Percentiles rank a stretch among this genome's conserved stretches.
Conservation (phyloP, 1,140 invertebrate genomes). For the Ericerus pela region DNA sequence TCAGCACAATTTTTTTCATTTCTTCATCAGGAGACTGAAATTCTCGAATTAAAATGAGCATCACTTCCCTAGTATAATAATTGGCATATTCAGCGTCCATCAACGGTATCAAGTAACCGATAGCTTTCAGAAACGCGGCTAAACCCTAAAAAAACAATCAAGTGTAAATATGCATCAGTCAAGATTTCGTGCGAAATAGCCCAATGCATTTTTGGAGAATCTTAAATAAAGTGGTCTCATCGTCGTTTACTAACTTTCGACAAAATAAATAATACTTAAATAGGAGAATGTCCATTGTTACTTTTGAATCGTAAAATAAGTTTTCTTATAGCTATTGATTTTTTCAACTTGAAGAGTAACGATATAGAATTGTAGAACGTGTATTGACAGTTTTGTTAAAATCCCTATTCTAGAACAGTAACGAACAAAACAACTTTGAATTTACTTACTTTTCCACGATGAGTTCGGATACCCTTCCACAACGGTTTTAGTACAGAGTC, state of each 20-base stretch:
- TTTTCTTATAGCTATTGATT: too few species aligned
- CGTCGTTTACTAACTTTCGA: neutral
- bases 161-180: neutral
- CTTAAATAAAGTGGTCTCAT: neutral
- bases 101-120: slow-evolving; percentile 96
- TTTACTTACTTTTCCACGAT: slow-evolving; percentile 67
- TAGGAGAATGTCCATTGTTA: too few species aligned
- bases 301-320: too few species aligned
- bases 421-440: neutral
- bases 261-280: neutral
- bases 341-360: too few species aligned
- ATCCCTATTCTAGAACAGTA: neutral
- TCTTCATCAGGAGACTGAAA: slow-evolving; percentile 99
- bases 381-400: too few species aligned
- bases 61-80: slow-evolving; percentile 98
- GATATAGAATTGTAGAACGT: too few species aligned
- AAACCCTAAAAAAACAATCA: slow-evolving; percentile 47
- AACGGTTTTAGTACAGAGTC: slow-evolving; percentile 97
- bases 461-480: slow-evolving; percentile 97
- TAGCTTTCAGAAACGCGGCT: slow-evolving; percentile 97
- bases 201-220: neutral
- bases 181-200: neutral
- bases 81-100: slow-evolving; percentile 99
- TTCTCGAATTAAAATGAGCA: slow-evolving; percentile 97
- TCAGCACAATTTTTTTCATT: slow-evolving; percentile 99